These are phyloP conservation scores for Rana temporaria DNA, from an alignment of 2,113 vertebrate species.

Conservation along the genomic window DNA sequence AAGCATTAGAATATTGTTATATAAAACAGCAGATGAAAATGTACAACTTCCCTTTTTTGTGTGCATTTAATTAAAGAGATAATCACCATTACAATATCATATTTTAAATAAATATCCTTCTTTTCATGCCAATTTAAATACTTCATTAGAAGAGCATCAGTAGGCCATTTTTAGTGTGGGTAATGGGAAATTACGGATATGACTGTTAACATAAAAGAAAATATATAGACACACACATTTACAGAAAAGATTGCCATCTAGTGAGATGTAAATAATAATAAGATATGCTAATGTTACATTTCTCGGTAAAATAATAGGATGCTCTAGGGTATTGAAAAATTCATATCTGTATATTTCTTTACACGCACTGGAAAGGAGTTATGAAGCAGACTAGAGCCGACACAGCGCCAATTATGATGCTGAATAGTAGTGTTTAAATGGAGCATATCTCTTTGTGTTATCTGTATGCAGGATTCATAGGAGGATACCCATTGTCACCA, in stretches of 20 bases:
- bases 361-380: background rate
- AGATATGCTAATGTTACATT: slow-evolving; percentile 46
- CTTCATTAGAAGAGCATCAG: background rate
- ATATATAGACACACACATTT: background rate
- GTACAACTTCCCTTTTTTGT: background rate
- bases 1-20: background rate
- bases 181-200: background rate
- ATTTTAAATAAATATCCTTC: background rate
- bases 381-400: slow-evolving; percentile 15
- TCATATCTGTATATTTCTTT: slow-evolving; percentile 37
- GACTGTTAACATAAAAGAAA: background rate
- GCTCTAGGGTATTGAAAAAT: slow-evolving; percentile 45
- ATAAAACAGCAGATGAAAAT: background rate
- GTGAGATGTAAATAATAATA: slow-evolving; percentile 40
- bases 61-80: background rate
- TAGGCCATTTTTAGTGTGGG: background rate
- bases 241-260: slow-evolving; percentile 14
- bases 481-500: background rate
- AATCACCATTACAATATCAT: too few relatives aligned
- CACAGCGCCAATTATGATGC: slow-evolving; percentile 26
- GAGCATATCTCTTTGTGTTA: background rate
- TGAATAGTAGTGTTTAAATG: slow-evolving; percentile 8
- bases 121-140: slow-evolving; percentile 9
- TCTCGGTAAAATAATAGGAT: slow-evolving; percentile 17
- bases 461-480: background rate